Conservation (phyloP, 2,113 vertebrate species). For the Misgurnus anguillicaudatus region DNA sequence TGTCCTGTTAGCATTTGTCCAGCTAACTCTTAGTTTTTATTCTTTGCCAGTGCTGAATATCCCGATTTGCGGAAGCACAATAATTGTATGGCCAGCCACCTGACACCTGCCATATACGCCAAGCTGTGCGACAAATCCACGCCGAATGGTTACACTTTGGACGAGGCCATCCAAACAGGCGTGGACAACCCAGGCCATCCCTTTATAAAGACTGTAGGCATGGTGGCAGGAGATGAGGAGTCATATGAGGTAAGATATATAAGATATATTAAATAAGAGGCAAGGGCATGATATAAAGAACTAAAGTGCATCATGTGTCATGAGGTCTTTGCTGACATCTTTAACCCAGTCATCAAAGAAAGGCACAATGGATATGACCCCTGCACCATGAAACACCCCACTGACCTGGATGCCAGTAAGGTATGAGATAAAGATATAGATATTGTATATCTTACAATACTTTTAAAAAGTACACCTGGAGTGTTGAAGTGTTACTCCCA, state of each 20-base stretch:
- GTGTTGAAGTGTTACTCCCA: not conserved
- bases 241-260: constrained; percentile 85
- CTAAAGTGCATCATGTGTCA: not conserved
- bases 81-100: constrained; percentile 95
- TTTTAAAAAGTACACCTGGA: not conserved
- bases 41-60: constrained; percentile 85
- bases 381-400: constrained; percentile 86
- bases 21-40: not conserved
- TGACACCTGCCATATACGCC: constrained; percentile 90
- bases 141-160: constrained; percentile 90
- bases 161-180: constrained; percentile 95
- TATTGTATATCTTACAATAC: not conserved
- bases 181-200: constrained; percentile 98
- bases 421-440: constrained; percentile 61
- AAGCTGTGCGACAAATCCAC: constrained; percentile 88
- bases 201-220: constrained; percentile 86
- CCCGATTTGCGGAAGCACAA: constrained; percentile 97
- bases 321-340: constrained; percentile 90
- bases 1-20: not conserved
- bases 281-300: not conserved
- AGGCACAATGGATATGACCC: constrained; percentile 95
- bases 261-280: not conserved
- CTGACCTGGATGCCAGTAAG: constrained; percentile 90
- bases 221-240: constrained; percentile 96
- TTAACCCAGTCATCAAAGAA: constrained; percentile 91